Base-by-base conservation (phyloP, 1,140 invertebrate species). In the Zophobas morio region DNA sequence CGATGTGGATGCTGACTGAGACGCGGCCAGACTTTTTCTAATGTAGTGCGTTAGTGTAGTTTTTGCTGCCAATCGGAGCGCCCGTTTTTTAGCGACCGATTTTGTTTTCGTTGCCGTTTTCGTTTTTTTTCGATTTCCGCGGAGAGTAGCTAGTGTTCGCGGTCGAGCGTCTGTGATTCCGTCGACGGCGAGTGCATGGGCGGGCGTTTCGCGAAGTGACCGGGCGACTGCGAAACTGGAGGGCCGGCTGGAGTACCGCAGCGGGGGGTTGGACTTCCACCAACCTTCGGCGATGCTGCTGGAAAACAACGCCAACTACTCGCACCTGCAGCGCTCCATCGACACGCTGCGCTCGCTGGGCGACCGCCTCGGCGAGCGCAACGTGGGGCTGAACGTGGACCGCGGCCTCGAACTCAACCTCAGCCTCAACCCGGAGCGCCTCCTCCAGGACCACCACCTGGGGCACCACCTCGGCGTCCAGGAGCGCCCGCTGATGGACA, bases 281-380 rank as follows among this genome's bases (percentile, higher is more conserved):
- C 80, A 81, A 49, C 81, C 85, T 37, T 74, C 83, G 60, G 76
- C 82, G n/a, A 84, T 86, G 82, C 76, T 85, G 33, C 75, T 85
- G 60, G 85, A 86, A 51, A 85, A 84, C 72, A 79, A 83, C 73
- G 77, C 82, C 6, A 90, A 90, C 33, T 89, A 90, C 79, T 89
- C 89, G 32, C 90, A 92, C 81, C 90, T 92, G 79, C 91, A 92
- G 84, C 87, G 91, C 76, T 92, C 91, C 81, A 92, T 92, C 83
- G 91, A 92, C 81, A 91, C 91, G 81, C 83, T 92, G 74, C 86
- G 91, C 74, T 90, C 89, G 8, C 76, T 86, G 32, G 84, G 84
- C 0, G 84, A 85, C 76, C 80, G 85, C 3, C 75, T 85, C 3
- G 83, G 82, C 1, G 84, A 86, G 70, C 77, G 84, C 35, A 84